phyloP scores from a whole-genome alignment of 2,888 invertebrate genomes.

The Clostera curtula region DNA sequence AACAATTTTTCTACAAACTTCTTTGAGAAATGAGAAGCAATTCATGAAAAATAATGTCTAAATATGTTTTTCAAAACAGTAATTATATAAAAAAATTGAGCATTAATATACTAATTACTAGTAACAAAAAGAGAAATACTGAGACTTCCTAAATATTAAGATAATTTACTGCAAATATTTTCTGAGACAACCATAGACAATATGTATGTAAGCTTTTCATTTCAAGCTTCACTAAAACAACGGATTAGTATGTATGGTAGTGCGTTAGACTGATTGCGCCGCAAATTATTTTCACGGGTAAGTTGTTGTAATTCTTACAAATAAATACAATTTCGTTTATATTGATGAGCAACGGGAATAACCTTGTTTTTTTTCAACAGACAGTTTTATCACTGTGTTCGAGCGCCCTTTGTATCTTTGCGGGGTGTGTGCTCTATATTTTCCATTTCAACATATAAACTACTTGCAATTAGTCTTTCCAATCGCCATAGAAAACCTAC shows the following conservation, averaged over 20 bases:
- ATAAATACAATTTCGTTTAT: constrained; percentile 3
- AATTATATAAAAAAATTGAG: no score
- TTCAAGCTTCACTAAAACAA: constrained; percentile 75
- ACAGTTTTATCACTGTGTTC: no score
- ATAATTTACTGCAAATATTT: no score
- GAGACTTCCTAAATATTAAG: no score
- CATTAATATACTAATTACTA: no score
- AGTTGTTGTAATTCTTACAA: constrained; percentile 28
- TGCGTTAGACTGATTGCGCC: constrained; percentile 78
- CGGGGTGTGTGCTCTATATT: constrained; percentile 40
- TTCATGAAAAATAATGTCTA: no score
- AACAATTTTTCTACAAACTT: no score
- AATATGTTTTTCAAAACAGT: no score
- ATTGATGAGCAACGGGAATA: constrained; percentile 6
- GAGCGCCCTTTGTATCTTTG: constrained; percentile 16
- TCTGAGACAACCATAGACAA: constrained; percentile 45
- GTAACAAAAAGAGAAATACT: no score
- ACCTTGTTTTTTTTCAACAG: no score
- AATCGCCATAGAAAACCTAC: background rate
- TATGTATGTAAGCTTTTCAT: constrained; percentile 61
- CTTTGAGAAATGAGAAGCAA: no score
- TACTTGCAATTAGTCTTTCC: constrained; percentile 10
- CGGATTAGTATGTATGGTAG: constrained; percentile 75
- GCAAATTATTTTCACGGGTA: constrained; percentile 72
- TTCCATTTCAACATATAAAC: constrained; percentile 20